A percentile compares a stretch with the other conserved stretches of the same genome.
Conservation (phyloP, 2,888 invertebrate species). For the Geophilus truncorum region DNA sequence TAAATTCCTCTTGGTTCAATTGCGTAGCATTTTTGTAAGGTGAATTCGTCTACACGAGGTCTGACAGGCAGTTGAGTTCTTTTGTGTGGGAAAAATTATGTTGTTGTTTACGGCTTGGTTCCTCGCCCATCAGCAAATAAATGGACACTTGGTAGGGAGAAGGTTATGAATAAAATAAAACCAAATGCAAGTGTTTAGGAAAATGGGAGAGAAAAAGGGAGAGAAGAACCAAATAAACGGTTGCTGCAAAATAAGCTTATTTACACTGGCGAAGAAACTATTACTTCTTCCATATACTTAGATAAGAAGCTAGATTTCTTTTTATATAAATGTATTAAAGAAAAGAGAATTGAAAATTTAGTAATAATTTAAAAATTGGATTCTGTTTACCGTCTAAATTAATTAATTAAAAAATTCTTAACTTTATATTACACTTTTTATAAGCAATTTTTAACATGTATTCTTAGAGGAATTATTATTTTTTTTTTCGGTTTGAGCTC, state of each 20-base stretch:
- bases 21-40: background rate
- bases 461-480: background rate
- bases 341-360: no score
- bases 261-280: background rate
- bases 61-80: constrained; percentile 5
- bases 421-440: background rate
- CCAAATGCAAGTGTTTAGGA: constrained; percentile 25
- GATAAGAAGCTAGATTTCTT: no score
- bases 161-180: constrained; percentile 29
- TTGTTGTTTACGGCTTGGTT: constrained; percentile 23
- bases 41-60: constrained; percentile 9
- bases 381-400: background rate
- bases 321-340: background rate
- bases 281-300: background rate
- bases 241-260: constrained; percentile 7
- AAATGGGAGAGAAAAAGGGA: background rate
- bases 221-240: background rate
- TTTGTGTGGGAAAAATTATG: constrained; percentile 19
- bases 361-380: no score
- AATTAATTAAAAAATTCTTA: background rate
- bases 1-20: background rate
- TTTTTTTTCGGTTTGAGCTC: background rate
- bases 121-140: background rate
- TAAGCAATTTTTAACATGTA: background rate
- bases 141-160: constrained; percentile 6